Evolutionary conservation across 2,888 invertebrate genomes (phyloP), one percentile per base, ranked within the genome.

Genomic region (Polia nebulosa): DNA sequence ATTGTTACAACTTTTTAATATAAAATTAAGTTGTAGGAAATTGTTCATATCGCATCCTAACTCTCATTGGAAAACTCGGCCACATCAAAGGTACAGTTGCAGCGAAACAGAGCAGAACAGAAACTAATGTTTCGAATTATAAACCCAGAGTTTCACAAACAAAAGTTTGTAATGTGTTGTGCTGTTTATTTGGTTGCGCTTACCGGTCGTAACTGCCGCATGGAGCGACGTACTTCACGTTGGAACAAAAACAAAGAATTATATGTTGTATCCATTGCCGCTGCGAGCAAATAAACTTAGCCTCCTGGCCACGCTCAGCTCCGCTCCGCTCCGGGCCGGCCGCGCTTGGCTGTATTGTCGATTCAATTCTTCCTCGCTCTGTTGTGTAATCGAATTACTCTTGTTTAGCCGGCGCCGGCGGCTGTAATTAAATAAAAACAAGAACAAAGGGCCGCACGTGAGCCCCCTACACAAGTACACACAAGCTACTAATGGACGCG

Each of bases 381-480:
- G 83, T 86, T 82, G 65, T 78, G 76, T 80, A 84, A 87, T 80
- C 75, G 78, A 83, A 83, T 87, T 81, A 85, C 76, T 76, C 65
- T 81, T 76, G 84, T 84, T 81, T 82, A 80, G 65, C 66, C 62
- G 59, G 49, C 59, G 76, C 76, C 25, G 59, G 60, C 41, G 70
- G 58, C 56, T 41, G 70, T 80, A 80, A 87, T 87, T 85, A 82
- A 82, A 87, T 86, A 84, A 86, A 80, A 86, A 85, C 81, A 82
- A 80, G 76, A 84, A 78, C 67, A 71, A 67, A 71, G 74, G 58
- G 63, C 58, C 64, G 44, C 62, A 76, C 76, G 80, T 76, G 72
- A 41, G 59, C 63, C 36, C 6, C 44, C 51, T 49, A 60, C 62
- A 60, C 52, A 66, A 60, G 81, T 29, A 57, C 57, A 20, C 29